Conservation (phyloP, 1,140 invertebrate genomes). For the Meteorus sp. region DNA sequence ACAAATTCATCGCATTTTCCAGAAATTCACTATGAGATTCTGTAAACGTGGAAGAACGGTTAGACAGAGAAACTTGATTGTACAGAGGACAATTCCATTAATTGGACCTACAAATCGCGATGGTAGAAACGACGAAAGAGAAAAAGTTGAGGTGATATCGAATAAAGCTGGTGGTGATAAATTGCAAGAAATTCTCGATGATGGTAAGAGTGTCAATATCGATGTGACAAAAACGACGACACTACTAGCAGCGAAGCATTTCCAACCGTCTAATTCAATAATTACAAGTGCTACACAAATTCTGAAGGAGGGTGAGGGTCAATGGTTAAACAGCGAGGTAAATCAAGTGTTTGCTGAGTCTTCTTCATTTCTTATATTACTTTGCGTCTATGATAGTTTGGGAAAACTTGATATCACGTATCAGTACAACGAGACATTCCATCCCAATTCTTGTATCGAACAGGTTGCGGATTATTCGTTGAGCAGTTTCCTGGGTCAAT, state of each 20-base stretch:
- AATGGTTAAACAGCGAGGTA: conserved; percentile 71
- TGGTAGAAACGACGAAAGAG: neutral
- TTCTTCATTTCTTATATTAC: too few species aligned
- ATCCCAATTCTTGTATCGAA: conserved; percentile 16
- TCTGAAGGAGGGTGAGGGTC: conserved; percentile 70
- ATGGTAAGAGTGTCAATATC: neutral
- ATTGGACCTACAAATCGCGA: neutral
- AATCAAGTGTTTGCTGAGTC: too few species aligned
- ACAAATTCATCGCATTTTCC: too few species aligned
- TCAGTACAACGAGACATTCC: conserved; percentile 1
- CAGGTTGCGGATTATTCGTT: conserved; percentile 80
- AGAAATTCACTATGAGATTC: conserved; percentile 57
- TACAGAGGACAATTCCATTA: conserved; percentile 63
- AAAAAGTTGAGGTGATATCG: neutral
- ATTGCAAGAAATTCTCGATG: neutral
- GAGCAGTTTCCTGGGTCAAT: conserved; percentile 76
- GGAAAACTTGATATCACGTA: too few species aligned
- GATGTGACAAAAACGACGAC: neutral
- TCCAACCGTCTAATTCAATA: conserved; percentile 52
- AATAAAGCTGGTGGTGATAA: neutral
- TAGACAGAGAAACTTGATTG: conserved; percentile 61
- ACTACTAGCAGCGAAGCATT: conserved; percentile 19
- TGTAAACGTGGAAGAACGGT: conserved; percentile 58
- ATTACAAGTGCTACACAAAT: conserved; percentile 74
- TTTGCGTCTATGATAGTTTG: too few species aligned